Evolutionary conservation across 2,797 vertebrate genomes (phyloP).

Genomic region (Cuniculus paca): DNA sequence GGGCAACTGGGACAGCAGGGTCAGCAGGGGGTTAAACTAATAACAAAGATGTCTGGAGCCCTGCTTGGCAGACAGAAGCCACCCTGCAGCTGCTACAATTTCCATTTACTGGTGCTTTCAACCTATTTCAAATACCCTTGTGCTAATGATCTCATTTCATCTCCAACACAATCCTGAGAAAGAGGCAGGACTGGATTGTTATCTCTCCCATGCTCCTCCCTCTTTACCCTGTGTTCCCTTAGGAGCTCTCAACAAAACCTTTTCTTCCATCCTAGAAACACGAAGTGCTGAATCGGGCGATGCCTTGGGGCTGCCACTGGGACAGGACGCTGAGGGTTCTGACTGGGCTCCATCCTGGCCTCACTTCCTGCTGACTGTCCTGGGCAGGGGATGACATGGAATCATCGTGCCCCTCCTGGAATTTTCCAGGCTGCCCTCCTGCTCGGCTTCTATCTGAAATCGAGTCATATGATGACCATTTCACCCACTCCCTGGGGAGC

Average conservation of each 20-base stretch:
- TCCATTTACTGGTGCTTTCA: conserved; percentile 62
- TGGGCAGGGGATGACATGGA: neutral
- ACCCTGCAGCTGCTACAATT: conserved; percentile 20
- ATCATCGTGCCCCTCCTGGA: conserved; percentile 57
- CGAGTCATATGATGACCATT: neutral
- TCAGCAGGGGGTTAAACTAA: conserved; percentile 33
- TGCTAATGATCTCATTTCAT: conserved; percentile 65
- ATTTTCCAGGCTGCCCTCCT: conserved; percentile 60
- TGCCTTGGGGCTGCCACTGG: neutral
- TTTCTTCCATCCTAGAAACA: conserved; percentile 36
- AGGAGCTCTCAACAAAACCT: conserved; percentile 22
- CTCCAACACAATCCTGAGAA: conserved; percentile 37
- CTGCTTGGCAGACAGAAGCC: conserved; percentile 57
- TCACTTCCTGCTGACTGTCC: neutral
- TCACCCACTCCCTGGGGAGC: conserved; percentile 62
- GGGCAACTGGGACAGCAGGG: neutral
- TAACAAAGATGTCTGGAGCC: conserved; percentile 57
- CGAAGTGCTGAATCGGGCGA: neutral
- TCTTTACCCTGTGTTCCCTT: neutral
- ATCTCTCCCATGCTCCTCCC: neutral
- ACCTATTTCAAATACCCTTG: conserved; percentile 55
- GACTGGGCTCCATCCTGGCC: neutral
- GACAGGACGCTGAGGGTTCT: neutral
- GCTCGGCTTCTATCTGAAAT: neutral
- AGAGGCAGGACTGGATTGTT: conserved; percentile 27